Evolutionary conservation across 2,888 invertebrate genomes (phyloP).

Genomic region (Eurytoma californica): DNA sequence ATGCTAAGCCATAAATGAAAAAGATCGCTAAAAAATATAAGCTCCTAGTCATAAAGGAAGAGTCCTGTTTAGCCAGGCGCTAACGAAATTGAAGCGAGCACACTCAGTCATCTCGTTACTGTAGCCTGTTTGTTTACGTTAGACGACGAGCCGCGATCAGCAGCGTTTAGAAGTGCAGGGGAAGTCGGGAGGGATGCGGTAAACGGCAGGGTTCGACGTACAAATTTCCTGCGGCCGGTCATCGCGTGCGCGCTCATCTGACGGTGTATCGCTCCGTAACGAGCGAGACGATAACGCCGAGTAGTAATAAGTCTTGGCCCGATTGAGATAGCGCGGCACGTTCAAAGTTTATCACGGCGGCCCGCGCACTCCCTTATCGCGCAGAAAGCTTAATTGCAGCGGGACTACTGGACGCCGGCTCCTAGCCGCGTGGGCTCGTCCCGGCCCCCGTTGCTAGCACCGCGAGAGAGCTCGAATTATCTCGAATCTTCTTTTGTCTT

Average conservation of each 20-base stretch:
- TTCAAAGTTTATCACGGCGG: slow-evolving; percentile 49
- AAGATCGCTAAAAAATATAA: too few relatives aligned
- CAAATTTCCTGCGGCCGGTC: slow-evolving; percentile 9
- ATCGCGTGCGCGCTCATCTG: neutral
- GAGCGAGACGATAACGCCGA: slow-evolving; percentile 33
- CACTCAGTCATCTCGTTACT: neutral
- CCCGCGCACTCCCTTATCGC: slow-evolving; percentile 24
- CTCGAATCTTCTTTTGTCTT: slow-evolving; percentile 50
- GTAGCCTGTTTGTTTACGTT: slow-evolving; percentile 37
- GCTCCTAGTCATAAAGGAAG: too few relatives aligned
- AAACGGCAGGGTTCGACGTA: slow-evolving; percentile 3
- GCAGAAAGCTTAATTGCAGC: slow-evolving; percentile 47
- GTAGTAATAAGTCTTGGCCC: neutral
- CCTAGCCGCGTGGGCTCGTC: neutral
- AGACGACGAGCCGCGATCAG: slow-evolving; percentile 13
- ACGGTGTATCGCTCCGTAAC: neutral
- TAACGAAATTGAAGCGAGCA: neutral
- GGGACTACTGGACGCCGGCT: neutral
- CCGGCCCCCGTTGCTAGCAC: slow-evolving; percentile 21
- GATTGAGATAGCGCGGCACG: slow-evolving; percentile 23
- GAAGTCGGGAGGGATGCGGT: neutral
- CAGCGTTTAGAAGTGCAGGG: slow-evolving; percentile 12
- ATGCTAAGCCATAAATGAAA: too few relatives aligned
- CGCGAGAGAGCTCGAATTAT: slow-evolving; percentile 4
- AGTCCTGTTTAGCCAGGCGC: neutral